Percentiles rank a stretch among this genome's conserved stretches.
Evolutionary conservation across 2,797 vertebrate species (phyloP).

Genomic region (Peromyscus nudipes): DNA sequence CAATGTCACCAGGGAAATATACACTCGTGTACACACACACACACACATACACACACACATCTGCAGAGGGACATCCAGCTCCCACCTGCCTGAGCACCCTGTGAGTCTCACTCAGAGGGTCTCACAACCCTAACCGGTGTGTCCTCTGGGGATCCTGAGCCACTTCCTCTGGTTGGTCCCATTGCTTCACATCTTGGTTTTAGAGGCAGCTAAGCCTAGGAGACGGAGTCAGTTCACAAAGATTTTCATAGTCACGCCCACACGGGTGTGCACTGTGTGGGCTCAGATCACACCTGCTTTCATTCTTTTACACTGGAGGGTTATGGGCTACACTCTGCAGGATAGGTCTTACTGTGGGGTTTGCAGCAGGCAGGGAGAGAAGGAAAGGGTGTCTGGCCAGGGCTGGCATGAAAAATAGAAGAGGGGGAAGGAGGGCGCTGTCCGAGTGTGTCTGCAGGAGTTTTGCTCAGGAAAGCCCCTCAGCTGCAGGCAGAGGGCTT

Average conservation of each 20-base stretch:
- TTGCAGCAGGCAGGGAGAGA: neutral
- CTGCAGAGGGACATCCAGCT: neutral
- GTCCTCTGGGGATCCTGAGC: neutral
- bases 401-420: neutral
- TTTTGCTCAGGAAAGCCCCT: neutral
- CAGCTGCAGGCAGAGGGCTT: neutral
- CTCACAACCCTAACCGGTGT: neutral
- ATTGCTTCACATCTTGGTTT: neutral
- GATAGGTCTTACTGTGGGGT: neutral
- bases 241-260: neutral
- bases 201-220: neutral
- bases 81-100: neutral
- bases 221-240: neutral
- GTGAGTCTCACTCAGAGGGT: neutral
- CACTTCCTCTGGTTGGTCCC: neutral
- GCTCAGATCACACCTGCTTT: neutral
- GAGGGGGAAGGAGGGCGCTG: neutral
- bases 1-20: neutral
- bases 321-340: neutral
- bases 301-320: neutral
- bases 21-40: neutral
- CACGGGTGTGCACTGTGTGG: accelerated
- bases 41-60: neutral
- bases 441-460: neutral
- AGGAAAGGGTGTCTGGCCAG: neutral